phyloP scores from a whole-genome alignment of 2,888 invertebrate genomes.

The Brachypalpus laphriformis region DNA sequence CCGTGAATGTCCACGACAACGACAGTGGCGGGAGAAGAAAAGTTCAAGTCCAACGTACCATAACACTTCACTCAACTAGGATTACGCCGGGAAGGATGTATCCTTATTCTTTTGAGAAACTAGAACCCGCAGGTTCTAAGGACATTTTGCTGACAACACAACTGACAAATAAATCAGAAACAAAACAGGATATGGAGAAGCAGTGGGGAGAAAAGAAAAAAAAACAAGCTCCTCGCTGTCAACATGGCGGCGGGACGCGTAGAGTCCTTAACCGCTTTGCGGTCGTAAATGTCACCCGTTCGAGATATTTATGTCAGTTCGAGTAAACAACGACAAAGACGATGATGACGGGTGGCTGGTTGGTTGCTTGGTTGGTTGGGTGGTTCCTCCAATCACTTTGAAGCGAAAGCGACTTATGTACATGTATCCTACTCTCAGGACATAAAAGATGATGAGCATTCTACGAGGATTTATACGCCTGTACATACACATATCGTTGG shows the following conservation, averaged over 20 bases:
- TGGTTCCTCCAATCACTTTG: constrained; percentile 67
- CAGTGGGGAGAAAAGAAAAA: constrained; percentile 7
- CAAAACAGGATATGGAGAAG: constrained; percentile 56
- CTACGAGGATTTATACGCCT: constrained; percentile 62
- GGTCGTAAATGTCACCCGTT: constrained; percentile 74
- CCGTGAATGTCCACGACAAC: constrained; percentile 57
- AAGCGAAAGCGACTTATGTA: constrained; percentile 67
- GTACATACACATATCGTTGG: constrained; percentile 37
- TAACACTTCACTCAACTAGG: constrained; percentile 73
- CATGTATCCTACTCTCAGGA: constrained; percentile 64
- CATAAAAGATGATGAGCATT: constrained; percentile 74
- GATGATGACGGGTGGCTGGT: constrained; percentile 19
- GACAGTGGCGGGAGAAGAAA: neutral
- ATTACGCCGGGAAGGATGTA: constrained; percentile 61
- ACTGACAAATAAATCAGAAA: constrained; percentile 73
- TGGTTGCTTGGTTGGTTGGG: constrained; percentile 2
- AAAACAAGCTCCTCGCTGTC: constrained; percentile 45
- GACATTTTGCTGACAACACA: constrained; percentile 68
- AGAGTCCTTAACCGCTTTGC: constrained; percentile 72
- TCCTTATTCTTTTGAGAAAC: constrained; percentile 58
- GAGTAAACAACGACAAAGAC: constrained; percentile 64
- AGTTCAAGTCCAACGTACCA: constrained; percentile 65
- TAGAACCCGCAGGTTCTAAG: constrained; percentile 55
- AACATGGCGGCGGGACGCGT: constrained; percentile 53
- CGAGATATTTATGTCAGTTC: constrained; percentile 72